Base-by-base conservation (phyloP, 2,113 vertebrate species). In the Ictidomys tridecemlineatus region DNA sequence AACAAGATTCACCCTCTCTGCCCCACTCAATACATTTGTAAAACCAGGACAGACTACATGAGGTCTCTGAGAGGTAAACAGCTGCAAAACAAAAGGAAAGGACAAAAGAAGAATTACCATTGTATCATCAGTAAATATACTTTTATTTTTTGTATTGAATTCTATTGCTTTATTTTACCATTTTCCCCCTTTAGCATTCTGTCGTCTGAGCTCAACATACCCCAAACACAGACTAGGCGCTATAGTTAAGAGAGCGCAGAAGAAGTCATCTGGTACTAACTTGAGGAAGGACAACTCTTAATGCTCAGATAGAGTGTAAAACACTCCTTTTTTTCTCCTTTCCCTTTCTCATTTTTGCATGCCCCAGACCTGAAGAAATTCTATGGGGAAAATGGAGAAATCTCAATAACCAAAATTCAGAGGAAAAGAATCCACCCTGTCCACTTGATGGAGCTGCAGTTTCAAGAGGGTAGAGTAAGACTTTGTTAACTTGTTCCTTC, bases 41-140 rank as follows among this genome's bases (percentile, higher is more conserved):
- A 74, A 69, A 48, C 32, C 48, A 76, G 2, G 2, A 56, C 0
- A 22, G 67, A 56, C 30, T 83, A 32, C 74, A 45, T 69, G 51
- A 83, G 37, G 32, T 56, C 5, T 83, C 48, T 93, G 72, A 69
- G 77, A 77, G 63, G 16, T 74, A 76, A 95, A 76, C 32, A 95
- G 48, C 45, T 69, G 53, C 26, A 83, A 83, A 45, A 65, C 24
- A 65, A 42, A 86, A 63, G 4, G 51, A 78, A 80, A 85, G 20
- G 28, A 83, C 34, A 42, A 12, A 89, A 93, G 10, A 65, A 89
- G 61, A 89, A 93, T 53, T 18, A 53, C 4, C 70, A 61, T 13
- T 17, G 82, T n/a, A 63, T 70, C 7, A 45, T 30, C 61, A 85
- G 53, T 30, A 8, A 78, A 4, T 61, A 9, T 65, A 30, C 32